Evolutionary conservation across 2,113 vertebrate species (phyloP).

Genomic region (Bettongia penicillata): DNA sequence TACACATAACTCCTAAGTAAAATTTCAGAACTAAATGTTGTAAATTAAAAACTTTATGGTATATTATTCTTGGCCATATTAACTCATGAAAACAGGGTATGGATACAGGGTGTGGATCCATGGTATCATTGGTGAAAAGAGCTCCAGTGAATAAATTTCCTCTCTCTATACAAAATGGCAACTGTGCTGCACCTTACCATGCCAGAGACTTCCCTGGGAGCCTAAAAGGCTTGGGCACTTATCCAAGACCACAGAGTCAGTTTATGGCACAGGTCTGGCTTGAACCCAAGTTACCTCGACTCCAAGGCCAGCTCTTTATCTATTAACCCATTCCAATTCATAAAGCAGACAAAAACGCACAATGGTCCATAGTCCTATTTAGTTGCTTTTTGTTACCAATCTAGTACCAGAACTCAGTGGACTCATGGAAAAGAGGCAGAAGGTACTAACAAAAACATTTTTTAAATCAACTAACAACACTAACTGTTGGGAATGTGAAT

Average conservation of each 20-base stretch:
- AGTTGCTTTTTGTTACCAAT: too few relatives aligned
- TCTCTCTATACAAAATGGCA: neutral
- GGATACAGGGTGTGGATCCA: neutral
- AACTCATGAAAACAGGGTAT: neutral
- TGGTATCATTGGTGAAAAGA: neutral
- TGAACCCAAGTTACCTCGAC: neutral
- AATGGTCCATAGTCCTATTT: neutral
- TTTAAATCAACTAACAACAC: too few relatives aligned
- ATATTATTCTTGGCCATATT: neutral
- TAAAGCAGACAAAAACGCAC: neutral
- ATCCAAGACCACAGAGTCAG: neutral
- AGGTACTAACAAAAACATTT: too few relatives aligned
- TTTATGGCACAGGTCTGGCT: neutral
- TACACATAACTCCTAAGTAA: neutral
- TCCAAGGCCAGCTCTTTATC: neutral
- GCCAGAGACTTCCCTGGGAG: neutral
- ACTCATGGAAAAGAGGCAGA: too few relatives aligned
- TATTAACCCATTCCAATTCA: neutral
- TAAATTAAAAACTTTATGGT: neutral
- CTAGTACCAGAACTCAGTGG: too few relatives aligned
- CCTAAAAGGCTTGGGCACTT: neutral
- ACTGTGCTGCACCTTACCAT: neutral
- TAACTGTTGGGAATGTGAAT: too few relatives aligned
- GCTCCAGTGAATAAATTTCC: neutral
- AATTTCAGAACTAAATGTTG: neutral